phyloP scores from a whole-genome alignment of 2,888 invertebrate genomes.

The Petrophora chlorosata region DNA sequence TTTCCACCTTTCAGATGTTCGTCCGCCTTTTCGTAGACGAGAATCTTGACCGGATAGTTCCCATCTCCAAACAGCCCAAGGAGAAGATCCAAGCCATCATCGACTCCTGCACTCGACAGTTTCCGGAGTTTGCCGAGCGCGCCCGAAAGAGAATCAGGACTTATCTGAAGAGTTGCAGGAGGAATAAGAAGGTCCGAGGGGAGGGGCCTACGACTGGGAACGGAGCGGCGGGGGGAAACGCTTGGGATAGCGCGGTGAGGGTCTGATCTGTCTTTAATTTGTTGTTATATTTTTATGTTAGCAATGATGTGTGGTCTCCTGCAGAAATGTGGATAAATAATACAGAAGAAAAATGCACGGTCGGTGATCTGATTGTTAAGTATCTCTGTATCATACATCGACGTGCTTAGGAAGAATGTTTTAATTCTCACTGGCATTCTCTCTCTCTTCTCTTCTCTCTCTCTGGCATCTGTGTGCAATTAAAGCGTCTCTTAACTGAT shows the following conservation, averaged over 20 bases:
- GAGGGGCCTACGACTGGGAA: slow-evolving; percentile 78
- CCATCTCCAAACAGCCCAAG: slow-evolving; percentile 98
- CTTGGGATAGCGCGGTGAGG: slow-evolving; percentile 94
- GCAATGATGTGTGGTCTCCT: too few species aligned
- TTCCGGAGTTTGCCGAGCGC: slow-evolving; percentile 97
- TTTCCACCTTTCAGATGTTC: slow-evolving; percentile 91
- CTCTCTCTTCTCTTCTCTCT: too few species aligned
- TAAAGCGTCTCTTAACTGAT: too few species aligned
- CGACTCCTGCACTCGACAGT: slow-evolving; percentile 97
- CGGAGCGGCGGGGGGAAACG: slow-evolving; percentile 82
- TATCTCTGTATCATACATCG: too few species aligned
- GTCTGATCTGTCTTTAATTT: slow-evolving; percentile 63
- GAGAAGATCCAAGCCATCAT: slow-evolving; percentile 99
- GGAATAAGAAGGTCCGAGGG: slow-evolving; percentile 96
- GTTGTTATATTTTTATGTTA: neutral
- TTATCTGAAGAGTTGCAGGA: slow-evolving; percentile 96
- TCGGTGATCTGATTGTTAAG: too few species aligned
- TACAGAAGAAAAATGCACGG: too few species aligned
- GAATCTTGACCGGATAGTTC: slow-evolving; percentile 97
- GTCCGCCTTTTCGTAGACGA: slow-evolving; percentile 98
- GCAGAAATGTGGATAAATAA: too few species aligned
- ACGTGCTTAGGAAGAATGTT: too few species aligned
- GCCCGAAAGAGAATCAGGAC: slow-evolving; percentile 97
- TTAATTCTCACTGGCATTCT: too few species aligned
- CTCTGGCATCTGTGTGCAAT: too few species aligned